Evolutionary conservation across 2,888 invertebrate genomes (phyloP).

Genomic region (Leucania comma): DNA sequence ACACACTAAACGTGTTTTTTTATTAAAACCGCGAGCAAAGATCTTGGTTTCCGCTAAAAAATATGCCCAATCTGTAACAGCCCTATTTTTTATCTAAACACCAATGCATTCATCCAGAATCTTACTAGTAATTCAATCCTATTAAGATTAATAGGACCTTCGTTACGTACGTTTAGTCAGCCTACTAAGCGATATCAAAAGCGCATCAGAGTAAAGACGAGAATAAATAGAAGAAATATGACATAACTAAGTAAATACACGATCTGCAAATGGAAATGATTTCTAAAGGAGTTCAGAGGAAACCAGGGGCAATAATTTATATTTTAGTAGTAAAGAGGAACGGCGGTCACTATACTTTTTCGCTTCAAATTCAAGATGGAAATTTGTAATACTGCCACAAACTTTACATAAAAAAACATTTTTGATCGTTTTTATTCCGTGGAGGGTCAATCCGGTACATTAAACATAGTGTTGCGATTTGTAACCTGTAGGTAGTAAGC

Average conservation of each 20-base stretch:
- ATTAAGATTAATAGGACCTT: constrained; percentile 41
- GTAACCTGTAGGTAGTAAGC: too few relatives aligned
- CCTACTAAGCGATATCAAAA: constrained; percentile 35
- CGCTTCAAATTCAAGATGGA: too few relatives aligned
- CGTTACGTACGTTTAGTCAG: constrained; percentile 35
- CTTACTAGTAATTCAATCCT: constrained; percentile 7
- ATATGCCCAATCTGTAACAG: not conserved
- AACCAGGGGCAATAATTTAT: too few relatives aligned
- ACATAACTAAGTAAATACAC: not conserved
- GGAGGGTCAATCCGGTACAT: too few relatives aligned
- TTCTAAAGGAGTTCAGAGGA: too few relatives aligned
- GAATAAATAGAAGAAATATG: not conserved
- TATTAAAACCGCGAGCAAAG: not conserved
- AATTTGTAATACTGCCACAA: too few relatives aligned
- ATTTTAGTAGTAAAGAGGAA: too few relatives aligned
- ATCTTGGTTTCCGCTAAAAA: constrained; percentile 1
- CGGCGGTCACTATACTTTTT: too few relatives aligned
- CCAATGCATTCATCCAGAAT: constrained; percentile 1
- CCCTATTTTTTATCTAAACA: constrained; percentile 14
- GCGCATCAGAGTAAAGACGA: constrained; percentile 3
- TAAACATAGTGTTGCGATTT: too few relatives aligned
- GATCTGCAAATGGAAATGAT: not conserved
- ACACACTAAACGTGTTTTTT: not conserved
- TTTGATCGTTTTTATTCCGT: too few relatives aligned
- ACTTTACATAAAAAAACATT: too few relatives aligned